Base-by-base conservation (phyloP, 2,113 vertebrate species). In the Trematocara zebra region DNA sequence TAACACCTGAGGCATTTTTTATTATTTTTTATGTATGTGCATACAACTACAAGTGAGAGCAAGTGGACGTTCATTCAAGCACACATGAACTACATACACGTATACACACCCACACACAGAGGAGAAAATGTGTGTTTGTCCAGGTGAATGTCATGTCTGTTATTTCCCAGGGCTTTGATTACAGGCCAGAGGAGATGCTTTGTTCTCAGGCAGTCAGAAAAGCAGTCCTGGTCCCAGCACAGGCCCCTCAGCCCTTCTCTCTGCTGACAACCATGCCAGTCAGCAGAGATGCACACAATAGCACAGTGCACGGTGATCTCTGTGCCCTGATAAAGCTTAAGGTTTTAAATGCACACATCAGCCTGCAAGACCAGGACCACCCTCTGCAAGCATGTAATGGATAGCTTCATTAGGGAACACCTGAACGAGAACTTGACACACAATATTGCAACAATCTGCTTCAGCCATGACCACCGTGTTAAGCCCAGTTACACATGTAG, bases 101-200 rank as follows among this genome's bases (percentile, higher is more conserved):
- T 79, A 31, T 40, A 26, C 37, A 0, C 12, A 44, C 20, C 42
- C 14, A 72, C 42, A 8, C 85, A 84, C 67, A 37, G 51, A 78
- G 42, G 37, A 35, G 76, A 86, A 83, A 87, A 81, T 87, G 88
- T 64, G 90, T 81, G 81, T 89, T 91, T 88, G 89, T 93, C 87
- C 88, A 90, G 91, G 84, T 94, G 87, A 91, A 91, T 94, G 87
- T 85, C 86, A 89, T 85, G 93, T 91, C 92, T 92, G 94, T 92
- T 91, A 94, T 94, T 96, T 96, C 93, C 91, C 92, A 96, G 91
- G 94, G 93, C 94, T 96, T 95, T 95, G 92, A 96, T 96, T 96
- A 95, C 95, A 96, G 86, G 92, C 92, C 92, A 95, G 93, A 90
- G 89, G 92, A 94, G 89, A 85, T 90, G 88, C 91, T 96, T 96